Conservation (phyloP, 2,797 vertebrate species). For the Loris lydekkerianus region DNA sequence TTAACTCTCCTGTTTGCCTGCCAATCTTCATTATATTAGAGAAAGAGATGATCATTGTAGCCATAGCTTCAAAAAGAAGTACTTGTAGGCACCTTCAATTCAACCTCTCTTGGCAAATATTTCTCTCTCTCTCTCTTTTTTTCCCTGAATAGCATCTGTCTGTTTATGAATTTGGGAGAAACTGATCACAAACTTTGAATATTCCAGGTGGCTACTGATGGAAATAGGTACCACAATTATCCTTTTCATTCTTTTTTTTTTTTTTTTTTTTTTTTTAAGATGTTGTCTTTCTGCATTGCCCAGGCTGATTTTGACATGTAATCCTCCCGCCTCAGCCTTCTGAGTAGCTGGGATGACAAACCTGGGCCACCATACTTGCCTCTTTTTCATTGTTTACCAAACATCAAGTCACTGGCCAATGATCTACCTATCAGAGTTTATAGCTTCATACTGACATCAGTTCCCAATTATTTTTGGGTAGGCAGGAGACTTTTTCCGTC, state of each 20-base stretch:
- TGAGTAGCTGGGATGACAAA: background rate
- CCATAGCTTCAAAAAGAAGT: background rate
- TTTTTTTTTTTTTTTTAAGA: background rate
- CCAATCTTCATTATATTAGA: conserved; percentile 32
- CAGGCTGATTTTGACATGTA: background rate
- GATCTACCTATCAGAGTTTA: background rate
- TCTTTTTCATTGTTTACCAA: background rate
- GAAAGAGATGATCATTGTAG: conserved; percentile 16
- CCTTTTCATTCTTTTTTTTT: background rate
- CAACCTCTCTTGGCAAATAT: background rate
- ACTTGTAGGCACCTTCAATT: background rate
- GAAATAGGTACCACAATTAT: background rate
- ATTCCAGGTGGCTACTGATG: background rate
- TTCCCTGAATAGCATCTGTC: background rate
- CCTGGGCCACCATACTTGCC: no score
- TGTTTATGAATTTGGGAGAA: background rate
- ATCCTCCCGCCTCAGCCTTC: background rate
- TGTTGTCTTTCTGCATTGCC: background rate
- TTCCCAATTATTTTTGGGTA: background rate
- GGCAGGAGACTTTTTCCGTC: background rate
- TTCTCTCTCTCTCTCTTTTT: background rate
- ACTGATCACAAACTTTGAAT: background rate
- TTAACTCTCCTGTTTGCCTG: conserved; percentile 5
- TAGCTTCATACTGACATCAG: background rate
- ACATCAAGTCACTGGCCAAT: background rate